Evolutionary conservation across 2,797 vertebrate genomes (phyloP).

Genomic region (Pangasius krempfi): DNA sequence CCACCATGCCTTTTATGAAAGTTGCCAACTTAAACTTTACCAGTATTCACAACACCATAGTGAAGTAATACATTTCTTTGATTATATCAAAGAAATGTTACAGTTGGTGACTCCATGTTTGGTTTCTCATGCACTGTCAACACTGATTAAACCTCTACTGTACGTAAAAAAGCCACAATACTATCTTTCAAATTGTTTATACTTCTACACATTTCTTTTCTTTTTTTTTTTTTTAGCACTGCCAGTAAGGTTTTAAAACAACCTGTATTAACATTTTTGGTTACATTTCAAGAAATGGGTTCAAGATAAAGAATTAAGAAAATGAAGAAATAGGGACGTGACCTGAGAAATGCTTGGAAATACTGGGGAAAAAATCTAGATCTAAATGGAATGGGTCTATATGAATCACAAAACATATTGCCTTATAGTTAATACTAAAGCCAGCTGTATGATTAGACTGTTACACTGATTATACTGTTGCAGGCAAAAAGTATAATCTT

Average conservation of each 20-base stretch:
- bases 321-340: neutral
- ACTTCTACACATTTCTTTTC: neutral
- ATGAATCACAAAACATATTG: neutral
- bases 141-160: neutral
- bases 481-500: neutral
- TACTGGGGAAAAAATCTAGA: neutral
- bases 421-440: neutral
- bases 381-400: neutral
- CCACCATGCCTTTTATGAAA: neutral
- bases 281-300: neutral
- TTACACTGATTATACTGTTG: neutral
- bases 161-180: neutral
- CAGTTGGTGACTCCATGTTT: neutral
- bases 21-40: neutral
- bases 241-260: neutral
- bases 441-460: neutral
- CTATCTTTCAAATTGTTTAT: neutral
- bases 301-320: neutral
- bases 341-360: neutral
- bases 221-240: neutral
- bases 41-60: neutral
- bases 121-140: neutral
- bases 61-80: neutral
- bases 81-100: neutral
- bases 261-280: neutral